These are phyloP conservation scores for Anisognathus igniventris DNA, from an alignment of 2,797 vertebrate species.

Conservation along the genomic window DNA sequence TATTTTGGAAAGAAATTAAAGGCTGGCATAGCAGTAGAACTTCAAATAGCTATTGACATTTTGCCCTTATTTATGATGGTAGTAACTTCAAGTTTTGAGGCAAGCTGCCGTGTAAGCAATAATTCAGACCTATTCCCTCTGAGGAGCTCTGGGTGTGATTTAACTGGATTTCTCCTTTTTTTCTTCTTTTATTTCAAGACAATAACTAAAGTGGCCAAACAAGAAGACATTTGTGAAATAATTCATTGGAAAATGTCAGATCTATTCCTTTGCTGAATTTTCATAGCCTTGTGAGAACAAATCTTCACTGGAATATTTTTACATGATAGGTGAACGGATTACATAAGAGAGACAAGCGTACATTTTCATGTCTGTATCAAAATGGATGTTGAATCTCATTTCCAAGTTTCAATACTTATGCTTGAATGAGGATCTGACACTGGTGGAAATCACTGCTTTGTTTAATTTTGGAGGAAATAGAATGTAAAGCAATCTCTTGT, in stretches of 20 bases:
- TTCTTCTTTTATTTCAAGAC: not conserved
- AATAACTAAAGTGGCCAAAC: not conserved
- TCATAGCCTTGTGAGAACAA: not conserved
- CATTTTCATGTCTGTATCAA: not conserved
- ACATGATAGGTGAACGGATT: not conserved
- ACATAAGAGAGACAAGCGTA: not conserved
- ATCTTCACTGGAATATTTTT: not conserved
- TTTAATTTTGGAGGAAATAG: not conserved
- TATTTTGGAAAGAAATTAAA: not conserved
- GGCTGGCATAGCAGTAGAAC: not conserved
- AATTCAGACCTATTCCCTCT: not conserved
- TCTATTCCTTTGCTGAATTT: not conserved
- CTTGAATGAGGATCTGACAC: not conserved
- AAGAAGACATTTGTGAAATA: not conserved
- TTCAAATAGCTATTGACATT: slow-evolving; percentile 30
- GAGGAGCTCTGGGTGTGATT: not conserved
- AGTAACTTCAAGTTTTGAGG: not conserved
- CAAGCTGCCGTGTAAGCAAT: not conserved
- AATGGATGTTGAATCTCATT: not conserved
- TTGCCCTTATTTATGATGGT: slow-evolving; percentile 10
- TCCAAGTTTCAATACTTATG: not conserved
- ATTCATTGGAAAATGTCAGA: not conserved
- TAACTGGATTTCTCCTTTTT: not conserved
- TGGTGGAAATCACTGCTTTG: not conserved
- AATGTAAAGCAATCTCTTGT: not conserved